phyloP scores from a whole-genome alignment of 1,140 invertebrate species.

The Drosophila baimaii region DNA sequence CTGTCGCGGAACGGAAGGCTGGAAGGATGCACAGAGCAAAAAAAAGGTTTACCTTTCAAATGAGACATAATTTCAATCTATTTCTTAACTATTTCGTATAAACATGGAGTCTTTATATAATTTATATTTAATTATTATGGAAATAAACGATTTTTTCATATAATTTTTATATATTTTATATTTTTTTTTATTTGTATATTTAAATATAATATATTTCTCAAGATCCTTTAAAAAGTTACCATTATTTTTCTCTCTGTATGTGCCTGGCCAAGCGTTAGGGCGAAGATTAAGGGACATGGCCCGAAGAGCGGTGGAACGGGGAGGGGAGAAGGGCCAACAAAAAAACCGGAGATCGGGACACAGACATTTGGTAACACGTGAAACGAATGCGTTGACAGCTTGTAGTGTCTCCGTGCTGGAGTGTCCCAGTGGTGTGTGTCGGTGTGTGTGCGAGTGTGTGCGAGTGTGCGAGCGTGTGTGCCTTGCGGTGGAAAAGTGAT shows the following conservation, averaged over 20 bases:
- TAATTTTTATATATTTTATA: too few species aligned
- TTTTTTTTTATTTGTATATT: too few species aligned
- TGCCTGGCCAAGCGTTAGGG: not conserved
- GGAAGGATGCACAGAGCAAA: not conserved
- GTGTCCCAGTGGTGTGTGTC: too few species aligned
- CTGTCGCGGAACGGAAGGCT: slow-evolving; percentile 46
- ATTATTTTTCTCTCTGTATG: not conserved
- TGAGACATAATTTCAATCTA: too few species aligned
- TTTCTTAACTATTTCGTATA: too few species aligned
- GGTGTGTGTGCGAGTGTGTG: slow-evolving; percentile 11
- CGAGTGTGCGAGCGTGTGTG: slow-evolving; percentile 11
- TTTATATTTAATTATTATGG: not conserved
- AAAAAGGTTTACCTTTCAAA: not conserved
- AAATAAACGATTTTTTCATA: too few species aligned
- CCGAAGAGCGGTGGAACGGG: not conserved
- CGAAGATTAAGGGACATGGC: slow-evolving; percentile 9
- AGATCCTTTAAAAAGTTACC: too few species aligned
- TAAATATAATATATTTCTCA: too few species aligned
- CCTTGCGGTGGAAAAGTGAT: slow-evolving; percentile 62
- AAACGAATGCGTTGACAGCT: slow-evolving; percentile 80
- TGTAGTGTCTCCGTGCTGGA: slow-evolving; percentile 50
- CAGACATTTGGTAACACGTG: slow-evolving; percentile 77
- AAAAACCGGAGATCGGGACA: slow-evolving; percentile 20
- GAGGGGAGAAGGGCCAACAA: not conserved
- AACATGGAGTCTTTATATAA: not conserved